Conservation (phyloP, 2,888 invertebrate species). For the Xylota segnis region DNA sequence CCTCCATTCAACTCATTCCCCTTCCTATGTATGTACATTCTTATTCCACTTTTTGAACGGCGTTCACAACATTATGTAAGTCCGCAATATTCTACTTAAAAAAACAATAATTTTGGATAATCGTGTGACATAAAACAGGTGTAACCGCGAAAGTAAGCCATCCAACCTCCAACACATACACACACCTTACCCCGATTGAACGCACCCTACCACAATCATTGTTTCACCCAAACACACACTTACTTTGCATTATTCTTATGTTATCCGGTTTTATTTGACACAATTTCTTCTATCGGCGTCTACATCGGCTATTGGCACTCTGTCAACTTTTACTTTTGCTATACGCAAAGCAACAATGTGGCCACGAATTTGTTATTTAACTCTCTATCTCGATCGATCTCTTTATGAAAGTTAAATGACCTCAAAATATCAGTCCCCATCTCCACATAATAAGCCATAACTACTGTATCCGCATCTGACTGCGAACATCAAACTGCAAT, state of each 20-base stretch:
- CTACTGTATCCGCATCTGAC: conserved; percentile 55
- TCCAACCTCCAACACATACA: neutral
- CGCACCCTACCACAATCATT: neutral
- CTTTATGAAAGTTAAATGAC: conserved; percentile 62
- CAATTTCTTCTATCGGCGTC: conserved; percentile 28
- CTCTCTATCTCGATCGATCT: conserved; percentile 48
- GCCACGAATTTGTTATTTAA: conserved; percentile 49
- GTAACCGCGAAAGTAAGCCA: neutral
- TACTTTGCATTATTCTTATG: conserved; percentile 6
- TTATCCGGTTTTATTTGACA: conserved; percentile 45
- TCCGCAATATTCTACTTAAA: neutral
- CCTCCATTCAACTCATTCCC: too few relatives aligned
- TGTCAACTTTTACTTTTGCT: conserved; percentile 48
- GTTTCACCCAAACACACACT: conserved; percentile 6
- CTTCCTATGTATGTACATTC: too few relatives aligned
- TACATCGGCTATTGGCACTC: neutral
- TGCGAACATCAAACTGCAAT: conserved; percentile 61
- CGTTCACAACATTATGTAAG: too few relatives aligned
- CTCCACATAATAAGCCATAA: conserved; percentile 49
- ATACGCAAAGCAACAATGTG: conserved; percentile 9
- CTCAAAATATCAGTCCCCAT: conserved; percentile 57
- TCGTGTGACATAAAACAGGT: neutral
- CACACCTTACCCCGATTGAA: neutral
- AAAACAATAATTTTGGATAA: neutral
- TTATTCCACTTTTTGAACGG: too few relatives aligned